Base-by-base conservation (phyloP, 1,140 invertebrate genomes). In the Macrotrachela quadricornifera region DNA sequence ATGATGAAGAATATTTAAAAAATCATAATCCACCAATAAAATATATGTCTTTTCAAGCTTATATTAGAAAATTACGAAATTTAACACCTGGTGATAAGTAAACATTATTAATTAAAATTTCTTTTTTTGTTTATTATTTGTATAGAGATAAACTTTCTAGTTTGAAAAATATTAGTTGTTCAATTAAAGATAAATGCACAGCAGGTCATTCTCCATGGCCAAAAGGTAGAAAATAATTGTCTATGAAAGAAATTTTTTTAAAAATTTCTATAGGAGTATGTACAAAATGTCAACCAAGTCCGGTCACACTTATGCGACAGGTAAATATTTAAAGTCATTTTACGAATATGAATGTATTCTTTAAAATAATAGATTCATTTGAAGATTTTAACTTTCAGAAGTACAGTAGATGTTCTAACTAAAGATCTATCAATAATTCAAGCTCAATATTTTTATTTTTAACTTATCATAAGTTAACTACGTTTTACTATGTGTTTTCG, bases 211-310 rank as follows among this genome's bases (percentile, higher is more conserved):
- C 81, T 37, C 88, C 92, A 43, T 97, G 90, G 85, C 94, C 92
- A 42, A 81, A 82, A 70, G 92, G 90, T 55, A 94, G 8, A 30
- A 30, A 30, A 30, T 30, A 8, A 30, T 30, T 30, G 8, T 30
- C 8, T 30, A 2, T 30, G 8, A 30, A 2, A 8, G 8, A 4
- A 30, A 30, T 4, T 8, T 30, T 30, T 30, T 30, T 4, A 8
- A 30, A 4, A 8, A 8, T 4, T 4, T 30, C 2, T 30, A 30
- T 30, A 30, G 21, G 21, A 30, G 21, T 99, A 59, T 99, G 94
- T 70, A 94, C 88, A 16, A 88, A 91, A 73, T 99, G 94, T 72
- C 90, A 96, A 68, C 94, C 94, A 10, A 86, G 82, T 66, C 88
- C 90, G 36, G 80, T 97, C 49, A 97, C 91, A 8, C 75, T 99